Evolutionary conservation across 2,888 invertebrate genomes (phyloP), one percentile per base, ranked within the genome.

Genomic region (Parthenolecanium corni): DNA sequence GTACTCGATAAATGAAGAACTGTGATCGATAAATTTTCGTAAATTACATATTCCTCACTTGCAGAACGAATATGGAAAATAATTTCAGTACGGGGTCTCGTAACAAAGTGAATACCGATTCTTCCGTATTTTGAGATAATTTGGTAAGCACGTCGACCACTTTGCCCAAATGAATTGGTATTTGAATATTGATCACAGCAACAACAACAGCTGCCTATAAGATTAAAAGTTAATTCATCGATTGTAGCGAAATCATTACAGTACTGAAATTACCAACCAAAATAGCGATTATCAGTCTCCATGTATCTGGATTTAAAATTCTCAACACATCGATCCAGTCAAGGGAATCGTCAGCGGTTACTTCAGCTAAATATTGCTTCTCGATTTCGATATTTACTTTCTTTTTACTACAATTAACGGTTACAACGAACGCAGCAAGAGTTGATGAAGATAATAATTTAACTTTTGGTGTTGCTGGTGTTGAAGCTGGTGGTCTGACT

Each of bases 101-200:
- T 16, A 58, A 21, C 16, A 47, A 31, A 6, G 20, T 2, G 21
- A 49, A 21, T 38, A 49, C 20, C 21, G 58, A 36, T 23, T 25
- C 12, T 18, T 38, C 58, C 23, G 25, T 25, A 25, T 25, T 44
- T 46, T 67, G 66, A 16, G 76, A 76, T 69, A 79, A 79, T 66
- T 78, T 77, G 0, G 85, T 80, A 47, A 89, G 74, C 1, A 84
- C 82, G 76, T 94, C 92, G 18, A 93, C 85, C 31, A 93, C 77
- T 51, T 82, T 82, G 21, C 93, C 93, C 64, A 94, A 78, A 70
- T 87, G 76, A 64, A 86, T 82, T 1, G 94, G 94, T 69, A 94
- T 89, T 76, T 89, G 83, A 64, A 94, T 88, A 72, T 94, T 95
- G 64, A 93, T 78, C 67, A 88, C 76, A 14, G 94, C 93, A 24